A percentile compares a stretch with the other conserved stretches of the same genome.
phyloP scores from a whole-genome alignment of 2,888 invertebrate genomes.

The Lycocerus yunnanus region DNA sequence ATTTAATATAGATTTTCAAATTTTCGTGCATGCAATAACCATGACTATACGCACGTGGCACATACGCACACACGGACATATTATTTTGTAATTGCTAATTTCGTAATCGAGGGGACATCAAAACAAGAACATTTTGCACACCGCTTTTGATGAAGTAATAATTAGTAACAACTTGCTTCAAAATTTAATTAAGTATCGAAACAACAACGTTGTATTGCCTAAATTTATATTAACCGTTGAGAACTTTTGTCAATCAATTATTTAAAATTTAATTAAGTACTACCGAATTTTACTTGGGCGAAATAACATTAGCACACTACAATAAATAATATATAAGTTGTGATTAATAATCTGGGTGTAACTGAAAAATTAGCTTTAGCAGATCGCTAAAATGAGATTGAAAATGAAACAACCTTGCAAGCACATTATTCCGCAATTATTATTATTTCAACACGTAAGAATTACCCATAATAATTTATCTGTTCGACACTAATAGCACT shows the following conservation, averaged over 20 bases:
- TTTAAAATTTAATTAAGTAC: neutral
- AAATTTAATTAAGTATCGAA: neutral
- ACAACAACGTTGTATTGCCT: neutral
- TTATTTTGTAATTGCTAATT: neutral
- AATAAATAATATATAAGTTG: neutral
- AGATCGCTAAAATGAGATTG: neutral
- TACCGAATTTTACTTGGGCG: neutral
- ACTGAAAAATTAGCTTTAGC: neutral
- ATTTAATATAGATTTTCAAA: neutral
- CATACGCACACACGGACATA: neutral
- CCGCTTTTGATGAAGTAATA: neutral
- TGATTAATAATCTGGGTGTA: neutral
- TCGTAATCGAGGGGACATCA: neutral
- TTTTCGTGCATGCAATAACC: neutral
- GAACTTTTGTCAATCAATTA: neutral
- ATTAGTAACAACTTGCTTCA: neutral
- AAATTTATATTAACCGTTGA: neutral
- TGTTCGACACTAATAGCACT: constrained; percentile 22
- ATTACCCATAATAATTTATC: constrained; percentile 3
- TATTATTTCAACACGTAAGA: neutral
- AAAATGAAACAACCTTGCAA: neutral
- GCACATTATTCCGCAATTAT: neutral
- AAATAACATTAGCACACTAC: neutral
- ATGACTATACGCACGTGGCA: neutral
- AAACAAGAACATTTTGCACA: neutral